Base-by-base conservation (phyloP, 2,888 invertebrate species). In the Synergus umbraculus region DNA sequence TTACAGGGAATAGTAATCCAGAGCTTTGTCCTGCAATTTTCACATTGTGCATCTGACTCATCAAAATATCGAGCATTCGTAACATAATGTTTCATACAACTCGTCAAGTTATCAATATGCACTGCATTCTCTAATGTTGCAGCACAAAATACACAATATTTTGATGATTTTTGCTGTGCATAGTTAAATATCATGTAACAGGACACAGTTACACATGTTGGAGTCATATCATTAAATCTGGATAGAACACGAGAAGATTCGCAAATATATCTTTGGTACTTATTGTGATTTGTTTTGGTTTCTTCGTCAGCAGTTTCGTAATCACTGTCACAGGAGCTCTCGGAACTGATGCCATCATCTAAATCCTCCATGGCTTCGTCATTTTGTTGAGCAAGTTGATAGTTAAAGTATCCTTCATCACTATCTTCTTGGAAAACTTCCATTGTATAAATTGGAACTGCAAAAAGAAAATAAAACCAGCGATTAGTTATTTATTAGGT, bases 301-400 rank as follows among this genome's bases (percentile, higher is more conserved):
- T 60, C 12, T 5, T 60, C 22, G 60, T 60, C 60, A 60, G 60
- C 60, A 12, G 54, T 54, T 54, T 54, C 54, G n/a, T 54, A 54
- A 54, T 54, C 54, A 54, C 54, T 54, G n/a, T n/a, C n/a, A 9
- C n/a, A n/a, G 54, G 54, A 54, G 54, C 54, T 54, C n/a, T 54
- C 54, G 13, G 54, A 54, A 60, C 60, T 60, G 22, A 60, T 60
- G 4, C 22, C 29, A 29, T 60, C 60, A 22, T 22, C 60, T 12
- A 22, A 60, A 9, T 60, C 29, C 10, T 60, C 60, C 12, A 60
- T 60, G 12, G 22, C 22, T 37, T 37, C 37, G 12, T 29, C 10
- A 5, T 22, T 60, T 12, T 12, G 60, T 29, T 29, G 60, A 12
- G 22, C 13, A 22, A 10, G 60, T 3, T 60, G 60, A 29, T 60